phyloP scores from a whole-genome alignment of 2,113 vertebrate genomes.

The Machaerirhynchus nigripectus region DNA sequence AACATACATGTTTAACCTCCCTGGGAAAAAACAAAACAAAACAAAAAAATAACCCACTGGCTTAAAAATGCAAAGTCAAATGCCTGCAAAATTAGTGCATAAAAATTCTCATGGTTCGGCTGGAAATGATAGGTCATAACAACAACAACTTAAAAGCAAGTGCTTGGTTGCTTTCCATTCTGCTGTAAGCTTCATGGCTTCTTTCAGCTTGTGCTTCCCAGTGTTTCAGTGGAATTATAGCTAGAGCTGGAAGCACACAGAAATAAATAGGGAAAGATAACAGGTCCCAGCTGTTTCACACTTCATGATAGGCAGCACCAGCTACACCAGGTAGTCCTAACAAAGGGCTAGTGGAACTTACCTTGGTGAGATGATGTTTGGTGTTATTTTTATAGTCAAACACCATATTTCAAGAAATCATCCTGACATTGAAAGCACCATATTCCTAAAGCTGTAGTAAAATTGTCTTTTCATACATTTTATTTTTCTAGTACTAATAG shows the following conservation, averaged over 20 bases:
- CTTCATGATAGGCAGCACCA: not conserved
- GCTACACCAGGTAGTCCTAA: not conserved
- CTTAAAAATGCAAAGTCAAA: not conserved
- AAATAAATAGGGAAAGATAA: not conserved
- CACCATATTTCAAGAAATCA: rapidly evolving
- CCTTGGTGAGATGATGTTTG: not conserved
- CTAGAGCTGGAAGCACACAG: not conserved
- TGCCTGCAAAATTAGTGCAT: rapidly evolving
- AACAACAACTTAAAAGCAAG: not conserved
- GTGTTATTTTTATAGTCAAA: not conserved
- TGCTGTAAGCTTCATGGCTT: not conserved
- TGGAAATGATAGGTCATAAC: not conserved
- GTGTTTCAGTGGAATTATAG: not conserved
- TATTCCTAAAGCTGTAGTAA: not conserved
- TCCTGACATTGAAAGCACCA: not conserved
- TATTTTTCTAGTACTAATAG: not conserved
- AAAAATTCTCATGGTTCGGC: not conserved
- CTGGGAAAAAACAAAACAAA: not conserved
- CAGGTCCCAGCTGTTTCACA: not conserved
- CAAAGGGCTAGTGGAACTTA: not conserved
- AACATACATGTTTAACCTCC: not conserved
- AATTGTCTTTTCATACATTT: not conserved
- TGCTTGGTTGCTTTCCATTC: not conserved
- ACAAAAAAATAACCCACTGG: not conserved
- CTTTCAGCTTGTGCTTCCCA: not conserved